Percentiles rank a stretch among this genome's conserved stretches.
These are phyloP conservation scores for Hippopotamus amphibius DNA, from an alignment of 2,113 vertebrate species.

Conservation along the genomic window DNA sequence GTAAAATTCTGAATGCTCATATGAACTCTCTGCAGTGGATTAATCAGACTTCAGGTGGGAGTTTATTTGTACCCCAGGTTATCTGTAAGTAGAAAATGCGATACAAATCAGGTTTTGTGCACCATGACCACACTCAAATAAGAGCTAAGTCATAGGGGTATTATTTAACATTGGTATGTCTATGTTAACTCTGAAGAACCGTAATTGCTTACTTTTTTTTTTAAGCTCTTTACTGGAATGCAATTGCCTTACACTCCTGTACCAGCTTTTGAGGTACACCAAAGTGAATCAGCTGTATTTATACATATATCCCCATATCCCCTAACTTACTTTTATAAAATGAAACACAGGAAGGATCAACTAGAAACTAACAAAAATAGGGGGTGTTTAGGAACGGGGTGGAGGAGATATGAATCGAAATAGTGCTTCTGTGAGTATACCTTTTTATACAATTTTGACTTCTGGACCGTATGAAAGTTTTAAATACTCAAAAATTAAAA, in stretches of 20 bases:
- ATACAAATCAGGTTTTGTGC: not conserved
- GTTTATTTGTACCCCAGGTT: constrained; percentile 46
- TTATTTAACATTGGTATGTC: constrained; percentile 16
- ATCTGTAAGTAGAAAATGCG: constrained; percentile 19
- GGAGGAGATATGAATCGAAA: not conserved
- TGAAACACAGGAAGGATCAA: not conserved
- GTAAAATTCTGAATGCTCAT: constrained; percentile 94
- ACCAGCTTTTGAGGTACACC: too few relatives aligned
- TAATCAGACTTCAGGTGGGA: constrained; percentile 91
- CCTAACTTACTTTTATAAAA: constrained; percentile 44
- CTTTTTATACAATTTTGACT: constrained; percentile 55
- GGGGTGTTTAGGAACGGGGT: not conserved
- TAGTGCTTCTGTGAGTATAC: not conserved
- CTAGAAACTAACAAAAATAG: constrained; percentile 41
- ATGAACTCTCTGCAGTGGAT: constrained; percentile 97
- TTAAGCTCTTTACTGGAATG: too few relatives aligned
- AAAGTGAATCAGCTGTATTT: too few relatives aligned
- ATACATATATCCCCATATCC: too few relatives aligned
- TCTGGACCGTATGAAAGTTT: not conserved
- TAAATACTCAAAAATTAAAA: constrained; percentile 48
- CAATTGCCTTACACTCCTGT: too few relatives aligned
- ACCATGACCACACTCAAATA: not conserved
- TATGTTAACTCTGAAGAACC: constrained; percentile 32
- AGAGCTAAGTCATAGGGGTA: not conserved
- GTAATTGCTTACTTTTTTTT: constrained; percentile 38